Conservation (phyloP, 2,797 vertebrate genomes). For the Triplophysa yarkandensis region DNA sequence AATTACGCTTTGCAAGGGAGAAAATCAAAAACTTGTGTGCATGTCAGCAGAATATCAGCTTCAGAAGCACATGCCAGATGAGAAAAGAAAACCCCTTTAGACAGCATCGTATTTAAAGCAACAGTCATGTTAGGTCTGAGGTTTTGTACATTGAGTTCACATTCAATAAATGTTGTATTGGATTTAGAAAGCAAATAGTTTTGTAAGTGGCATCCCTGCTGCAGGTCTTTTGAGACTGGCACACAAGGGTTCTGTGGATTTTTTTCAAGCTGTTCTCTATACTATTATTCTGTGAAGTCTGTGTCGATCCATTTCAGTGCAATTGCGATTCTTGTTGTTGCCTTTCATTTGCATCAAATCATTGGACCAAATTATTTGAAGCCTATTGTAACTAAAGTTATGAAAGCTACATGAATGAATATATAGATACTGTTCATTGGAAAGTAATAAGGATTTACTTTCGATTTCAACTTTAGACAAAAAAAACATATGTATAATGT, state of each 20-base stretch:
- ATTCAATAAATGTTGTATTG: conserved; percentile 5
- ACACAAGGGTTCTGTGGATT: neutral
- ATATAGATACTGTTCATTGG: no score
- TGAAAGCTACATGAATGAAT: no score
- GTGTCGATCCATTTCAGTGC: neutral
- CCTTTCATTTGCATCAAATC: neutral
- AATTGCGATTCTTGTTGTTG: neutral
- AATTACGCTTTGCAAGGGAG: neutral
- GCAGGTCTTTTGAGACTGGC: neutral
- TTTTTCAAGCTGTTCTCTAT: neutral
- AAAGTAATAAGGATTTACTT: no score
- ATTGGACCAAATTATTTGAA: no score
- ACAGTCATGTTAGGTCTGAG: neutral
- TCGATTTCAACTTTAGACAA: no score
- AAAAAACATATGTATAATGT: neutral
- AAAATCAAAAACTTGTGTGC: neutral
- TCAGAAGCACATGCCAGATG: conserved; percentile 11
- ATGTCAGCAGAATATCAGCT: neutral
- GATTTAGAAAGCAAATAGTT: conserved; percentile 22
- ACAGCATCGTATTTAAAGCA: neutral
- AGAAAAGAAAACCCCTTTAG: neutral
- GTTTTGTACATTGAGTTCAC: neutral
- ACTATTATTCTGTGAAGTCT: neutral
- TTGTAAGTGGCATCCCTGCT: neutral
- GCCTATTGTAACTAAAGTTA: no score